Evolutionary conservation across 2,797 vertebrate genomes (phyloP).

Genomic region (Sebastes itinus): DNA sequence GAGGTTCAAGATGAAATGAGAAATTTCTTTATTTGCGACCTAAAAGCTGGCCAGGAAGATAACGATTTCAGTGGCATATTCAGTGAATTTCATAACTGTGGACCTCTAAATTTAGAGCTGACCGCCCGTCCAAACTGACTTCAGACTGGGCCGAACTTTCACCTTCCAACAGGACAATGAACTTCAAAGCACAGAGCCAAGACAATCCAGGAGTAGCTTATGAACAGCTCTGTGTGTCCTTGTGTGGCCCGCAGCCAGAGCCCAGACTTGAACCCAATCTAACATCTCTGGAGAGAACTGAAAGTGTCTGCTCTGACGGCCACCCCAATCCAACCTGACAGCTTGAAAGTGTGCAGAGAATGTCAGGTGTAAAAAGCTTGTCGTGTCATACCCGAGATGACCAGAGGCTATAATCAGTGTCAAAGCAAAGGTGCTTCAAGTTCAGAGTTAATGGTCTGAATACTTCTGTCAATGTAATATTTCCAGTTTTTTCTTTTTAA

Average conservation of each 20-base stretch:
- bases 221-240: background rate
- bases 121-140: background rate
- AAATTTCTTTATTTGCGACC: no score
- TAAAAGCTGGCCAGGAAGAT: no score
- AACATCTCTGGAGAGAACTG: background rate
- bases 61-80: no score
- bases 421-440: conserved; percentile 15
- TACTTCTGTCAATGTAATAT: background rate
- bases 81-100: no score
- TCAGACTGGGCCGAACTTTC: background rate
- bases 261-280: background rate
- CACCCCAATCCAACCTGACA: background rate
- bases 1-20: no score
- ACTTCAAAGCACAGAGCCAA: background rate
- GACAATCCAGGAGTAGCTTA: background rate
- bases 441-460: background rate
- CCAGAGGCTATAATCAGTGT: background rate
- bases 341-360: background rate
- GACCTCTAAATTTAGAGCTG: no score
- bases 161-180: background rate
- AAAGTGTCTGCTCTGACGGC: background rate
- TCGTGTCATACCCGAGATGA: background rate
- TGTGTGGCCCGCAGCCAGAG: background rate
- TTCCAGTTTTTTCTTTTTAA: background rate
- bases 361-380: background rate